Conservation (phyloP, 2,797 vertebrate species). For the Argyrosomus regius region DNA sequence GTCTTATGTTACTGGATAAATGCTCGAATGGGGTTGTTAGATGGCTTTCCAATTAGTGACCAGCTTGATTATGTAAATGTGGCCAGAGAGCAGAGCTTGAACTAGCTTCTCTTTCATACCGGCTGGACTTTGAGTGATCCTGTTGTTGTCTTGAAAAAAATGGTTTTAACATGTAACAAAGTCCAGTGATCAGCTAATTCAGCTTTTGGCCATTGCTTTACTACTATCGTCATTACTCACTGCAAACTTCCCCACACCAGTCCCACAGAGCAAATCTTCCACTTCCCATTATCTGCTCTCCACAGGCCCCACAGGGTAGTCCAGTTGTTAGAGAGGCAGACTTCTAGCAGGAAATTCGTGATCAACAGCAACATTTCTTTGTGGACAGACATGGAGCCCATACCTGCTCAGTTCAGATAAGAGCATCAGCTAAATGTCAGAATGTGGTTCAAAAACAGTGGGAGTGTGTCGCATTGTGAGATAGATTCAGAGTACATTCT, state of each 20-base stretch:
- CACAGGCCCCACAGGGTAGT: conserved; percentile 30
- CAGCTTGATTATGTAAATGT: conserved; percentile 58
- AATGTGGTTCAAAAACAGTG: conserved; percentile 30
- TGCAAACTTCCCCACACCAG: not conserved
- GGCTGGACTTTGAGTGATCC: conserved; percentile 43
- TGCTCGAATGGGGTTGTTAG: conserved; percentile 44
- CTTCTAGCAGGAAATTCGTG: conserved; percentile 17
- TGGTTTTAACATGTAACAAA: conserved; percentile 11
- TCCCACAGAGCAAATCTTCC: conserved; percentile 9
- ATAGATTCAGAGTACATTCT: conserved; percentile 3
- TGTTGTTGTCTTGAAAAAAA: conserved; percentile 10
- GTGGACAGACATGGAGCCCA: conserved; percentile 18
- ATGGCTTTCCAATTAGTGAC: conserved; percentile 59
- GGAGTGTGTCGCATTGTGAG: conserved; percentile 25
- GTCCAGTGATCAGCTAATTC: conserved; percentile 24
- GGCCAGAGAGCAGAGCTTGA: conserved; percentile 26
- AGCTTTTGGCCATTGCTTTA: not conserved
- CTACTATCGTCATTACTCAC: not conserved
- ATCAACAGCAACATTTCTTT: not conserved
- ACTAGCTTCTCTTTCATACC: conserved; percentile 27
- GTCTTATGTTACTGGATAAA: conserved; percentile 60
- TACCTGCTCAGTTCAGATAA: conserved; percentile 64
- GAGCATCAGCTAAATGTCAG: conserved; percentile 26
- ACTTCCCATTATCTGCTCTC: conserved; percentile 51
- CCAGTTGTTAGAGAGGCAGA: conserved; percentile 27